Base-by-base conservation (phyloP, 2,797 vertebrate genomes). In the Gymnocypris eckloni region DNA sequence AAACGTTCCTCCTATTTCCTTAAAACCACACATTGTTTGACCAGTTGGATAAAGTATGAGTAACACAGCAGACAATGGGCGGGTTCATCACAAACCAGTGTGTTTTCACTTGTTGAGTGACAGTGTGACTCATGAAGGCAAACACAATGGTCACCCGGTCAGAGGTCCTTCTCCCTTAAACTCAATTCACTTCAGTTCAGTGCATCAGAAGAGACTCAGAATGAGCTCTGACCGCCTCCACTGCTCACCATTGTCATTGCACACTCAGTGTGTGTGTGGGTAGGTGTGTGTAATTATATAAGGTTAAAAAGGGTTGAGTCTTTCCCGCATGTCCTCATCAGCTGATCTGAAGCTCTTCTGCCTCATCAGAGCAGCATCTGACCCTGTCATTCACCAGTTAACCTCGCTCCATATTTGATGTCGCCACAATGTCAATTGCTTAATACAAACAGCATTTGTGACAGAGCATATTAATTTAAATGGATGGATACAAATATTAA, bases 111-210 rank as follows among this genome's bases (percentile, higher is more conserved):
- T 70, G 45, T 18, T 80, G 67, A 85, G 41, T 33, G 25, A 48
- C 50, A 13, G 45, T 43, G 77, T 81, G 84, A 86, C 77, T 86
- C 84, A 73, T 39, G 54, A 64, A 73, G 78, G 9, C 54, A 5
- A 80, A 73, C 69, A 80, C 84, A 86, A 86, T 80, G 56, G 43
- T 43, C 56, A 25, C 43, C 11, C 48, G 18, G 77, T 86, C 84
- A 71, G 77, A 48, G 67, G 64, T 79, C 64, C 50, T 18, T 43
- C 39, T 33, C 61, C 12, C 16, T 79, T 84, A 70, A 79, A 81
- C 52, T 85, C 52, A 70, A 79, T 79, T 79, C 59, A 69, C 67
- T 79, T 79, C 67, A 48, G 71, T 77, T 67, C 71, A 77, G 43
- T 61, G 41, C 22, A 54, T 73, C 54, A 45, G 5, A 72, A 82